Percentiles rank a stretch among this genome's conserved stretches.
Conservation (phyloP, 1,140 invertebrate species). For the Babylonia areolata region DNA sequence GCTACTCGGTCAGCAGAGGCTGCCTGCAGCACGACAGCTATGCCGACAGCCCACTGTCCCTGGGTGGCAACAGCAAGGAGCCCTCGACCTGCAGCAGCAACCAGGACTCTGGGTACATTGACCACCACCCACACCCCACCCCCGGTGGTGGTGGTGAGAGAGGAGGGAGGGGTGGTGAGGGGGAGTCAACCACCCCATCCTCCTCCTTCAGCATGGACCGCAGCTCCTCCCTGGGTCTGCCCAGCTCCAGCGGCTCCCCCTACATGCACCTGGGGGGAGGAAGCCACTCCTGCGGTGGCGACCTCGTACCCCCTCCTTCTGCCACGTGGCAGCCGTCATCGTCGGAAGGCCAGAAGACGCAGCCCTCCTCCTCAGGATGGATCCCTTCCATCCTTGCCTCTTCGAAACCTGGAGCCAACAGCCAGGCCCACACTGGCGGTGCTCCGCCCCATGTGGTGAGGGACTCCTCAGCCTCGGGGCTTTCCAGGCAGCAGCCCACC, state of each 20-base stretch:
- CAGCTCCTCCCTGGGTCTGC: slow-evolving; percentile 50
- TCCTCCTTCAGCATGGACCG: slow-evolving; percentile 70
- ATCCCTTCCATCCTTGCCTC: background rate
- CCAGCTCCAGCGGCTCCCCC: slow-evolving; percentile 64
- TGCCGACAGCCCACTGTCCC: slow-evolving; percentile 29
- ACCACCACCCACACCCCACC: slow-evolving; percentile 42
- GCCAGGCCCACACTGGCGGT: background rate
- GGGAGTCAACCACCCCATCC: slow-evolving; percentile 63
- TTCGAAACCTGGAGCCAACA: background rate
- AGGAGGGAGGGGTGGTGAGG: slow-evolving; percentile 24
- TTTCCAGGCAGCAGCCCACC: background rate
- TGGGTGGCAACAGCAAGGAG: slow-evolving; percentile 51
- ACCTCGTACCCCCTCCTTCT: no score
- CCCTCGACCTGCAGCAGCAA: slow-evolving; percentile 71
- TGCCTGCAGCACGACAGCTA: slow-evolving; percentile 40
- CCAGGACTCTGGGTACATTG: slow-evolving; percentile 72
- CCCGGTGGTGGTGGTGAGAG: background rate
- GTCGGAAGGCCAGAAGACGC: background rate
- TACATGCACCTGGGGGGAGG: slow-evolving; percentile 37
- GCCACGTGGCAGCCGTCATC: background rate
- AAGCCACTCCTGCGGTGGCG: slow-evolving; percentile 16
- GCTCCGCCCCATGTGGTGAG: background rate
- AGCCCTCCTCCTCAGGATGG: background rate
- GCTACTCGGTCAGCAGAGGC: background rate
- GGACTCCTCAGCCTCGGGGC: background rate